Evolutionary conservation across 2,888 invertebrate species (phyloP), one percentile per base, ranked within the genome.

Genomic region (Crioceris asparagi): DNA sequence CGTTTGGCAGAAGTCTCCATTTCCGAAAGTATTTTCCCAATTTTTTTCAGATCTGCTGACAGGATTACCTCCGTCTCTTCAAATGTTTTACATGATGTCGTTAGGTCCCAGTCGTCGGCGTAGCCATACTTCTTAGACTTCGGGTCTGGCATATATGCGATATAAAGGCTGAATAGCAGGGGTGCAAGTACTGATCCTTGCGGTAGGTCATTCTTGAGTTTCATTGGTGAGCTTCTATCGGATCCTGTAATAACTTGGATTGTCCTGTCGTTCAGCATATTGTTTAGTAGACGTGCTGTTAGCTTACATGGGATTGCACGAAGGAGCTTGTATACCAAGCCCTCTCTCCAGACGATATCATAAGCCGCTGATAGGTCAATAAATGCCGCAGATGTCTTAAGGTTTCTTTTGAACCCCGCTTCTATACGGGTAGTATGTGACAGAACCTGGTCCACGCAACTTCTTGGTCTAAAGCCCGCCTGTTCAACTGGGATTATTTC

Each of bases 371-470:
- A 32, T 11, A 44, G 38, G 38, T 45, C 44, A 3, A 39, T 29
- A 31, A 45, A 41, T 19, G 26, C 40, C 14, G 25, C 40, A 14
- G 35, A 27, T 4, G 37, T 43, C 40, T 49, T 46, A 12, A 37
- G 34, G 29, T 39, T 33, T 37, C 31, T 33, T 34, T 49, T 39
- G 26, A 40, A 49, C 6, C 42, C 44, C 3, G 38, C 41, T 25
- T 49, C 48, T 11, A 46, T 49, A 29, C 37, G 29, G 2, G 45
- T 39, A 1, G 46, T 44, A 12, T 45, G 44, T 8, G 43, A 35
- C 7, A 49, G n/a, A 3, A 49, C 40, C 29, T 49, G 46, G 25
- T 49, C 43, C 4, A 23, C 8, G 34, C 46, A 44, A 35, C 41
- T 46, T 32, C 40, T 8, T 10, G 5, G 42, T 35, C 18, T 40